Conservation (phyloP, 2,797 vertebrate species). For the Prunella strophiata region DNA sequence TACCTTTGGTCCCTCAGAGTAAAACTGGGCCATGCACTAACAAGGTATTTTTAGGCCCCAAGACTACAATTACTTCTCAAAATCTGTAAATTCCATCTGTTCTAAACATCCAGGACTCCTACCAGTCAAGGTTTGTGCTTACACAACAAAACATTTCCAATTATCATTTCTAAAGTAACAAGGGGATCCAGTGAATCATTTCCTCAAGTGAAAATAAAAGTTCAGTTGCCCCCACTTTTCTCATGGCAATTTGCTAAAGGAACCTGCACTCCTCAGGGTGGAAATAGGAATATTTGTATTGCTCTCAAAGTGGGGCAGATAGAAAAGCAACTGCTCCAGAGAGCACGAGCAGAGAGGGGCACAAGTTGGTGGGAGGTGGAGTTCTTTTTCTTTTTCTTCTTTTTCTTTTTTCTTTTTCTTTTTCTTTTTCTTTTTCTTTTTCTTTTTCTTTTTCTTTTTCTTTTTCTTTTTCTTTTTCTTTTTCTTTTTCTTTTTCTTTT, state of each 20-base stretch:
- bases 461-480: not conserved
- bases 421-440: too few species aligned
- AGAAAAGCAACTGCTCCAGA: not conserved
- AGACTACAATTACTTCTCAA: not conserved
- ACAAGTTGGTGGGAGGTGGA: rapidly evolving
- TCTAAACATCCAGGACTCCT: not conserved
- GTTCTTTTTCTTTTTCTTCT: not conserved
- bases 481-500: too few species aligned
- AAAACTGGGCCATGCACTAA: too few species aligned
- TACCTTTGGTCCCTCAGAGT: not conserved
- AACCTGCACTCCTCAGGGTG: not conserved
- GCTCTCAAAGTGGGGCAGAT: rapidly evolving
- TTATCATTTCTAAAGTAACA: not conserved
- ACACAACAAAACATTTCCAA: not conserved
- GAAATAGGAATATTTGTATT: not conserved
- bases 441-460: too few species aligned
- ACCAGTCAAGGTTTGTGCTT: not conserved
- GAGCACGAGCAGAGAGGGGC: not conserved
- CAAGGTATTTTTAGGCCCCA: not conserved
- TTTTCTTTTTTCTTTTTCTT: too few species aligned
- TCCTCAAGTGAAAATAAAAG: not conserved
- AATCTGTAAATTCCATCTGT: not conserved
- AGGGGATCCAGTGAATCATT: not conserved
- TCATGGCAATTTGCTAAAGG: not conserved
- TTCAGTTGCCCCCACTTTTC: not conserved